Base-by-base conservation (phyloP, 1,140 invertebrate genomes). In the Paracyclopina nana region DNA sequence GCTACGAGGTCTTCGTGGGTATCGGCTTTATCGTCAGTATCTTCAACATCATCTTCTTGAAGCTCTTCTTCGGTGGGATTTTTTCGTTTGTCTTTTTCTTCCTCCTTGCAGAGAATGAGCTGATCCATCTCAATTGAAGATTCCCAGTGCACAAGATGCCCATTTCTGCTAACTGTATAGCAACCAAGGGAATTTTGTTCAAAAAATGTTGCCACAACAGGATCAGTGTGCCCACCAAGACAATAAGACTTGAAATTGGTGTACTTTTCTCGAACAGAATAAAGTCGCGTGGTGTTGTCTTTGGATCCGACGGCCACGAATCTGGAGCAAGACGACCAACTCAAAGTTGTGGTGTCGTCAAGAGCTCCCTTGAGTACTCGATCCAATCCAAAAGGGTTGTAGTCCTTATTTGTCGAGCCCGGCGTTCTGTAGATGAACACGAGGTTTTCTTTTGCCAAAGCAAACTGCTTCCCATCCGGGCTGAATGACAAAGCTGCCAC, bases 391-490 rank as follows among this genome's bases (percentile, higher is more conserved):
- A 96, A 94, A 1, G 85, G 80, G 66, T 88, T 85, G 60, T 79
- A 90, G 59, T 86, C 73, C 24, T 80, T 78, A 1, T 74, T 75
- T 59, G 79, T 74, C 18, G 71, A 66, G 5, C 81, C 78, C 9
- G 88, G 87, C 12, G 83, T 74, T 61, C 78, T 78, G 64, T 88
- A 94, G 42, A 97, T 68, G 55, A 87, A 78, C 4, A 92, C 82
- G 65, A 73, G 78, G 62, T 79, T 80, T 60, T 80, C 77, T 65
- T 82, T 81, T 26, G 82, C 83, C 18, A 84, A 77, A 14, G 87
- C 87, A 73, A 95, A 83, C 60, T 82, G 76, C 68, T 77, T 81
- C 34, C 88, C 87, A 76, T 96, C 79, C 0, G 90, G 90, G 63
- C 87, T 94, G 66, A 96, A 98, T 59, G 76, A 77, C 0, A 95